Evolutionary conservation across 2,888 invertebrate genomes (phyloP).

Genomic region (Dexiosoma caninum): DNA sequence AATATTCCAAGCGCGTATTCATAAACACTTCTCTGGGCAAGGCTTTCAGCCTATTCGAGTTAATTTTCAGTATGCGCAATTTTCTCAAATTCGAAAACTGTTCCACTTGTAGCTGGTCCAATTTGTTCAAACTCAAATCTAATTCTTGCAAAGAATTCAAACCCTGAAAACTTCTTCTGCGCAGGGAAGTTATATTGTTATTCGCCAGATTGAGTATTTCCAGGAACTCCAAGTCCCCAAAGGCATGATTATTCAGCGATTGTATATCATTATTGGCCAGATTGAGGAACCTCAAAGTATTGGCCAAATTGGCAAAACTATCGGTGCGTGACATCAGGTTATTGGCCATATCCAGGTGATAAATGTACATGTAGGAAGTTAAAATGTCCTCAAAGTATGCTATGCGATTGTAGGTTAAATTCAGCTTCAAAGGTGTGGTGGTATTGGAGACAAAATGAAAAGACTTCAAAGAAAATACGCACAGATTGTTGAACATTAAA

Average conservation of each 20-base stretch:
- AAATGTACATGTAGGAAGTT: slow-evolving; percentile 80
- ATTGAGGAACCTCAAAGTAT: slow-evolving; percentile 83
- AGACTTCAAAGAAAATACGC: slow-evolving; percentile 82
- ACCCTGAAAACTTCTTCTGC: slow-evolving; percentile 87
- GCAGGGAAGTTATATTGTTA: slow-evolving; percentile 85
- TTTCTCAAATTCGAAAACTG: slow-evolving; percentile 88
- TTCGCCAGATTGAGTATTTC: slow-evolving; percentile 86
- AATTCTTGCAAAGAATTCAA: slow-evolving; percentile 86
- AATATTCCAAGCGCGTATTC: slow-evolving; percentile 87
- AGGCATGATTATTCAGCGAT: slow-evolving; percentile 85
- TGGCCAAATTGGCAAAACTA: slow-evolving; percentile 82
- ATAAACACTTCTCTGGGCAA: slow-evolving; percentile 88
- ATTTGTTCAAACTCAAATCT: slow-evolving; percentile 87
- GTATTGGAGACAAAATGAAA: slow-evolving; percentile 84
- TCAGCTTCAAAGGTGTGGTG: slow-evolving; percentile 84
- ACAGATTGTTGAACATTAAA: slow-evolving; percentile 87
- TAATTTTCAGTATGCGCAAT: slow-evolving; percentile 85
- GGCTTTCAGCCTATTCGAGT: slow-evolving; percentile 85
- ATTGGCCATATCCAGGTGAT: slow-evolving; percentile 84
- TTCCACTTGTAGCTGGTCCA: slow-evolving; percentile 87
- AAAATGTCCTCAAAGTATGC: slow-evolving; percentile 74
- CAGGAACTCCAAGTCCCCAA: slow-evolving; percentile 84
- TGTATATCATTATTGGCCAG: slow-evolving; percentile 86
- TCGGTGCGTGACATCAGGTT: slow-evolving; percentile 84
- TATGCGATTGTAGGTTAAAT: slow-evolving; percentile 84